Percentiles rank a stretch among this genome's conserved stretches.
Evolutionary conservation across 1,140 invertebrate species (phyloP).

Genomic region (Chrysoperla carnea): DNA sequence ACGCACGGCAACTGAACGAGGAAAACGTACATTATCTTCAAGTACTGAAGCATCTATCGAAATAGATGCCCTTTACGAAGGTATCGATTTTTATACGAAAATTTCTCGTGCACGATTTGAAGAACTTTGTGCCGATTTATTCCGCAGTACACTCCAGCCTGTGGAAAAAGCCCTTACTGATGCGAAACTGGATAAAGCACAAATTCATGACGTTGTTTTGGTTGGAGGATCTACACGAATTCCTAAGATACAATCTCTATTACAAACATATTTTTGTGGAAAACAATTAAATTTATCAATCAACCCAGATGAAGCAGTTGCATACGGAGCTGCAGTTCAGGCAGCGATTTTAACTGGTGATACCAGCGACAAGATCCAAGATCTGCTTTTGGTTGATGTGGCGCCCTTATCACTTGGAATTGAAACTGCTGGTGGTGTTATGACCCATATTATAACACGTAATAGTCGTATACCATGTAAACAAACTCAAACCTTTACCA

Average conservation of each 20-base stretch:
- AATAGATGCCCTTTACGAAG: conserved; percentile 28
- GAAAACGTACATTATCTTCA: conserved; percentile 29
- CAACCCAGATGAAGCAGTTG: conserved; percentile 61
- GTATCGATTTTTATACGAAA: conserved; percentile 27
- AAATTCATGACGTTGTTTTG: conserved; percentile 49
- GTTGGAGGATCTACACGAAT: conserved; percentile 52
- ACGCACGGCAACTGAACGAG: conserved; percentile 37
- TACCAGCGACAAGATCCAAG: conserved; percentile 32
- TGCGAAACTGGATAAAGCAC: conserved; percentile 44
- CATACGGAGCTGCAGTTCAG: conserved; percentile 54
- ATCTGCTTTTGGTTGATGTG: conserved; percentile 34
- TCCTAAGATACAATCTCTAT: conserved; percentile 29
- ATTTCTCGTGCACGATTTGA: conserved; percentile 27
- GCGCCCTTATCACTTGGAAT: conserved; percentile 27
- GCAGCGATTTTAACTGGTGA: conserved; percentile 50
- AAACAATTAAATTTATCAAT: conserved; percentile 50
- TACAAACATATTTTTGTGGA: conserved; percentile 45
- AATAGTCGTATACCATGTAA: conserved; percentile 36
- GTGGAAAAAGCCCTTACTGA: conserved; percentile 42
- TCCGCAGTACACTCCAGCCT: conserved; percentile 29
- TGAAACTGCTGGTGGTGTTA: conserved; percentile 24
- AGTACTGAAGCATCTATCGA: conserved; percentile 29
- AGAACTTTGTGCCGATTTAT: conserved; percentile 28
- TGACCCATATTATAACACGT: conserved; percentile 27
- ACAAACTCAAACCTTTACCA: conserved; percentile 26